These are phyloP conservation scores for Melanocharis versteri DNA, from an alignment of 2,113 vertebrate species.

Conservation along the genomic window DNA sequence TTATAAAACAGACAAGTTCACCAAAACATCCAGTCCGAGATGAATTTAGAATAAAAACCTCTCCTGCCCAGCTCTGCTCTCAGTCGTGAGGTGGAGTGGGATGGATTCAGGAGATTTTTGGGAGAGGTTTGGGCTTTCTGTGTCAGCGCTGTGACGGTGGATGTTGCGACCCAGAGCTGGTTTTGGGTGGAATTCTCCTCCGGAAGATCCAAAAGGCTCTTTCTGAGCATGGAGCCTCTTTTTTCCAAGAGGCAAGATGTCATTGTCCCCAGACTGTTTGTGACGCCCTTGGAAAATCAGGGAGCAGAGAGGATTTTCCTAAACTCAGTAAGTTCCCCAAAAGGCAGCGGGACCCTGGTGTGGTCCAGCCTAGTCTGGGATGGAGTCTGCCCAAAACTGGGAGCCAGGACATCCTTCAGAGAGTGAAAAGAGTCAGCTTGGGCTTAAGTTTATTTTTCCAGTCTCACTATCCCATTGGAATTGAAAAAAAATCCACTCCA, in stretches of 20 bases:
- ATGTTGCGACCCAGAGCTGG: neutral
- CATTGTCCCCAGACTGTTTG: neutral
- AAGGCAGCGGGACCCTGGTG: neutral
- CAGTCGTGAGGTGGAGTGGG: neutral
- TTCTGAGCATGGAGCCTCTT: neutral
- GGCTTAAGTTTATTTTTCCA: neutral
- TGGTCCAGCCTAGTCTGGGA: neutral
- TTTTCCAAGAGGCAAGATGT: too few relatives aligned
- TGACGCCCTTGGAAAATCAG: neutral
- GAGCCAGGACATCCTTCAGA: neutral
- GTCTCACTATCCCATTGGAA: neutral
- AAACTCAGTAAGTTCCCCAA: neutral
- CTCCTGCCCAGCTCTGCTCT: neutral
- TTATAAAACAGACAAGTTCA: constrained; percentile 67
- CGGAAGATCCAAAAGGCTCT: neutral
- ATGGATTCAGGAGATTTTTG: neutral
- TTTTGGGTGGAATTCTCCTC: neutral
- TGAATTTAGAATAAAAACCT: constrained; percentile 15
- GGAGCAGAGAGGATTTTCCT: neutral
- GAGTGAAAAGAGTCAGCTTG: neutral
- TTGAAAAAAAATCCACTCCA: neutral
- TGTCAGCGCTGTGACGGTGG: accelerated
- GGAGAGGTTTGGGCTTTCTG: neutral
- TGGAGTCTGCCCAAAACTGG: neutral
- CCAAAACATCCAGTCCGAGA: constrained; percentile 64